phyloP scores from a whole-genome alignment of 64 coral and sea anemone species.

The Montipora efflorescens region DNA sequence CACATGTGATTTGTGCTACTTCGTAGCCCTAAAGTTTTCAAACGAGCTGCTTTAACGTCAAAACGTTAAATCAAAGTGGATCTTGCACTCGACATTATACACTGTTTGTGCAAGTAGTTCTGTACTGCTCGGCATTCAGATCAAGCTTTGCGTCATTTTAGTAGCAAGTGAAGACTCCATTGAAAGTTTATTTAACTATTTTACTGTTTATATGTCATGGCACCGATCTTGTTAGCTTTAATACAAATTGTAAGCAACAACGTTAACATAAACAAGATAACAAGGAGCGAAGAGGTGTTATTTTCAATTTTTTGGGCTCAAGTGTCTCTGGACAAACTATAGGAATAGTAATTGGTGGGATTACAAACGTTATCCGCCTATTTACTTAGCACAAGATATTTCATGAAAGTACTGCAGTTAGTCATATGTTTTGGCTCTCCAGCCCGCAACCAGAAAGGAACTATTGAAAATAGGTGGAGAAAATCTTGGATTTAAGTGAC shows the following conservation, averaged over 20 bases:
- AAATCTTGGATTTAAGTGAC: neutral
- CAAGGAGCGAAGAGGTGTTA: constrained; percentile 15
- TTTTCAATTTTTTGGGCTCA: neutral
- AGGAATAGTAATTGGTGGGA: neutral
- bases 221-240: constrained; percentile 10
- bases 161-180: neutral
- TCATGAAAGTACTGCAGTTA: no score
- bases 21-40: no score
- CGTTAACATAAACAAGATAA: constrained; percentile 53
- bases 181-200: neutral
- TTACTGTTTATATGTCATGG: neutral
- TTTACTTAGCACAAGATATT: neutral
- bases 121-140: neutral
- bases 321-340: neutral
- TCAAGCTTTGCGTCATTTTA: no score
- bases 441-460: neutral
- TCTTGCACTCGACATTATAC: neutral
- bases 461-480: neutral
- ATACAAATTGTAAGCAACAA: neutral
- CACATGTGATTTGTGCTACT: no score
- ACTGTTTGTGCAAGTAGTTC: neutral
- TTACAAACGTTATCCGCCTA: neutral
- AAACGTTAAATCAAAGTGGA: neutral
- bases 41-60: no score
- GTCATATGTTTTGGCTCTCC: no score